Base-by-base conservation (phyloP, 1,140 invertebrate species). In the Aphaenogaster ashmeadi region DNA sequence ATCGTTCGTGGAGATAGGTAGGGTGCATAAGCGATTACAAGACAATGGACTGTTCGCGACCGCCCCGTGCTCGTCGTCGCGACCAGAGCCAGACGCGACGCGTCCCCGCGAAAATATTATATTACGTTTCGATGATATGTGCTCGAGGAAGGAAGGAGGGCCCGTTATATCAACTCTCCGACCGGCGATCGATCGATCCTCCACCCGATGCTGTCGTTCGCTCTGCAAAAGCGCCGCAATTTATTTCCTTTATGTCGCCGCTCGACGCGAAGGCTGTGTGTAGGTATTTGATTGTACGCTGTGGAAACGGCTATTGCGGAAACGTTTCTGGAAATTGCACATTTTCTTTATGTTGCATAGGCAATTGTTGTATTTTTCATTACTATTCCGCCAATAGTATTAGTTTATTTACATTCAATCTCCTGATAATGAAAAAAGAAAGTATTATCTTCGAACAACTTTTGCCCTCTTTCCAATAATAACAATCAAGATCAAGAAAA, bases 1-100 rank as follows among this genome's bases (percentile, higher is more conserved):
- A 90, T 87, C 62, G 38, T 54, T 27, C 27, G 9, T 6, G 80
- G 41, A 83, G 47, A 71, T 60, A 84, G 83, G n/a, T 64, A 11
- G 89, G 89, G 89, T 90, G 89, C 89, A 90, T 90, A 90, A 54
- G 38, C 44, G 88, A 90, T 90, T 89, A 90, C 69, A 69, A 27
- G 79, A 84, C 67, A 66, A 80, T 21, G 66, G 79, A 56, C 79
- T 60, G 44, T 33, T 58, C 21, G 80, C 54, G 83, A 50, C 58
- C 72, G 18, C 18, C n/a, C 18, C n/a, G 62, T n/a, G 36, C 74
- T 38, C 62, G 67, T 80, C 60, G 60, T 64, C 75, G 58, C 58
- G 56, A 9, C 54, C 54, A 27, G 74, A 77, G 21, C 15, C 77
- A 83, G 80, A 75, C 80, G 80, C 69, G 38, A 9, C 33, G 69